Conservation (phyloP, 2,113 vertebrate genomes). For the Erythrocercus mccallii region DNA sequence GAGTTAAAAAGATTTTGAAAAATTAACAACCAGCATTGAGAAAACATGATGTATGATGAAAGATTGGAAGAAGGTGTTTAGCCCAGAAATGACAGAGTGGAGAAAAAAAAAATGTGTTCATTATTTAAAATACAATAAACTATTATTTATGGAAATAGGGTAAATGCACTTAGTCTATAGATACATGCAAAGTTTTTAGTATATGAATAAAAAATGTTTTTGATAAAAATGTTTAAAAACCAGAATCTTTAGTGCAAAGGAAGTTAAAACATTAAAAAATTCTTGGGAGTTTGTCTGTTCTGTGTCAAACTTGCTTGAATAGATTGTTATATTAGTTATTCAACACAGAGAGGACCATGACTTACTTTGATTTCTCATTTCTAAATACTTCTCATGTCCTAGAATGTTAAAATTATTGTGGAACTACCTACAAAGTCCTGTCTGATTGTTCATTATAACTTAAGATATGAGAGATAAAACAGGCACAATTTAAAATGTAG, state of each 20-base stretch:
- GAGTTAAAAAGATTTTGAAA: neutral
- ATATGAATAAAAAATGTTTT: fast-evolving
- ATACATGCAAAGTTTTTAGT: neutral
- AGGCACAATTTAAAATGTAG: neutral
- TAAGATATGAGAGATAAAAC: neutral
- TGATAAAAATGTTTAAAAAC: neutral
- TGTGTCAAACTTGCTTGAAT: neutral
- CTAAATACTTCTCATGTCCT: neutral
- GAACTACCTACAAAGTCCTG: neutral
- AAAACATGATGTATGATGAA: neutral
- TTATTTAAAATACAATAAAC: neutral
- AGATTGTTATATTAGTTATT: neutral
- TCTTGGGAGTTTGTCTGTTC: neutral
- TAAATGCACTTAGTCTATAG: neutral
- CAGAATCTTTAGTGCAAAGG: neutral
- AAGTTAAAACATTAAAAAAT: neutral
- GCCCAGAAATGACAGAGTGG: neutral
- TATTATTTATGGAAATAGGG: neutral
- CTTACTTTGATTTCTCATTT: neutral
- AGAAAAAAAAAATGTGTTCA: neutral
- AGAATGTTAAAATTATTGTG: neutral
- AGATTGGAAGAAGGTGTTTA: neutral
- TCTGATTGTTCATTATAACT: neutral
- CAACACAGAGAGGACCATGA: neutral
- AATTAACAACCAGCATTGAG: neutral